Evolutionary conservation across 2,797 vertebrate species (phyloP), one percentile per base, ranked within the genome.

Genomic region (Onychomys leucogaster): DNA sequence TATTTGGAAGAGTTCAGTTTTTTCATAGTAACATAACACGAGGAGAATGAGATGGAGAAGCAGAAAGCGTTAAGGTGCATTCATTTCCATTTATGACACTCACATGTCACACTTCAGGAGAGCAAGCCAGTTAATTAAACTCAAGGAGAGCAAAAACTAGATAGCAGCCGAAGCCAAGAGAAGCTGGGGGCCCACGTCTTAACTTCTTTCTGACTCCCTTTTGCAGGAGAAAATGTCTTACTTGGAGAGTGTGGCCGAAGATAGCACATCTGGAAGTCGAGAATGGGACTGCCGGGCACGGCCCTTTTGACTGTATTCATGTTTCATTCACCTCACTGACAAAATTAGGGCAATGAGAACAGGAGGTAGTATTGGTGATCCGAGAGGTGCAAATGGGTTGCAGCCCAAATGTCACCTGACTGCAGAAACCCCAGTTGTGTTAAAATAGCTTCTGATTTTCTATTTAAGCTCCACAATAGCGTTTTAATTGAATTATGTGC

Each of bases 1-100:
- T 96, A 98, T 94, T 94, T 93, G 55, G 82, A 94, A 97, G 65
- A 92, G 27, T 97, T 97, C 69, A 97, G 96, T 19, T 95, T 97
- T 96, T 98, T 98, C 77, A 75, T 96, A 86, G 95, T 96, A 94
- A 97, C 97, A 67, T 92, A 96, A 93, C 96, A 97, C 96, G 82
- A 92, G 59, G 92, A 69, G 82, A 91, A 73, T 84, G 89, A 71
- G 83, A n/a, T 85, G 63, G 61, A 97, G 95, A 97, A 92, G 57
- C 90, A 34, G 49, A 91, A 89, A 97, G 93, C 90, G 37, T 94
- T 91, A 80, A 87, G 69, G 69, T 67, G n/a, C 49, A 80, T 95
- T 96, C 69, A 89, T 93, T 98, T 97, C 91, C 52, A 25, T 67
- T 97, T 94, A 91, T 93, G 90, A 83, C 94, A 84, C 65, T 93